These are phyloP conservation scores for Aramus guarauna DNA, from an alignment of 2,113 vertebrate species.

Conservation along the genomic window DNA sequence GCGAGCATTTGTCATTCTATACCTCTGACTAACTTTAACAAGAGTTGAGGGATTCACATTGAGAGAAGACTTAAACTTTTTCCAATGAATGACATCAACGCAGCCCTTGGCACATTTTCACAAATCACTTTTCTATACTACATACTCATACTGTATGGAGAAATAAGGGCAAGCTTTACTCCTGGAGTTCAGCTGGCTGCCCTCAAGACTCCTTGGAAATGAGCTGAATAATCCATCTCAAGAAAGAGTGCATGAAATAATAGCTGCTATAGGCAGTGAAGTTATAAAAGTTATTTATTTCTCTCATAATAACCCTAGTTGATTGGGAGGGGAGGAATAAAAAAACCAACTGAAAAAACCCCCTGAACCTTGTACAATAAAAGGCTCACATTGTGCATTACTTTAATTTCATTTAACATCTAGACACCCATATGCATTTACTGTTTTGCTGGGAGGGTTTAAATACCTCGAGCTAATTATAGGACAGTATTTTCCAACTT, in stretches of 20 bases:
- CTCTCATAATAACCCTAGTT: neutral
- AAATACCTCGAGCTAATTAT: constrained; percentile 58
- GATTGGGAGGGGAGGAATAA: neutral
- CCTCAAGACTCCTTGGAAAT: constrained; percentile 22
- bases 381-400: neutral
- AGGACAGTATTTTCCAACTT: constrained; percentile 36
- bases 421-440: constrained; percentile 8
- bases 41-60: neutral
- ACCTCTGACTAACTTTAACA: neutral
- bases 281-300: constrained; percentile 56
- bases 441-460: constrained; percentile 37
- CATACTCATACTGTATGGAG: neutral
- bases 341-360: neutral
- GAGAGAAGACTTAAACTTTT: neutral
- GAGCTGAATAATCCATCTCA: neutral
- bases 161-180: constrained; percentile 2
- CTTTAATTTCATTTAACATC: constrained; percentile 38
- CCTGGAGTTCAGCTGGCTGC: neutral
- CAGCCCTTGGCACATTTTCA: neutral
- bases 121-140: neutral
- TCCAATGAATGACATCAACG: neutral
- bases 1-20: neutral
- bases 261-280: constrained; percentile 1
- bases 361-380: neutral
- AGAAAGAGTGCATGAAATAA: constrained; percentile 27